Evolutionary conservation across 2,113 vertebrate genomes (phyloP).

Genomic region (Holacanthus passer): DNA sequence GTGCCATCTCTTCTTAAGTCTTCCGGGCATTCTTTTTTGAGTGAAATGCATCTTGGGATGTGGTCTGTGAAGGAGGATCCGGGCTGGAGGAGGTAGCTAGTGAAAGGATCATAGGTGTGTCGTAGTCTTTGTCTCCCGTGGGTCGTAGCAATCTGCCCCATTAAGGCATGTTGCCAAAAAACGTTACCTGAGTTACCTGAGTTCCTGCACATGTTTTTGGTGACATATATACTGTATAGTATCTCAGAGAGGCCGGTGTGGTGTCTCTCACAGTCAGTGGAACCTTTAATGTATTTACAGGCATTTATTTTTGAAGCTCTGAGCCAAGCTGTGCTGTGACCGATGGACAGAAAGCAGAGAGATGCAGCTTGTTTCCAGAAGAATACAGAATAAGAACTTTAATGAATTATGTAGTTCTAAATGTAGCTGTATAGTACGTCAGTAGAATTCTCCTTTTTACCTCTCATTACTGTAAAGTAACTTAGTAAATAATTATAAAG

Average conservation of each 20-base stretch:
- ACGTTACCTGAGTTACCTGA: slow-evolving; percentile 56
- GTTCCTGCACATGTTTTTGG: slow-evolving; percentile 66
- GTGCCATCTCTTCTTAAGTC: slow-evolving; percentile 78
- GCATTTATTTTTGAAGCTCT: slow-evolving; percentile 63
- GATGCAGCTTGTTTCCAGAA: slow-evolving; percentile 56
- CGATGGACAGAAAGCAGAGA: slow-evolving; percentile 39
- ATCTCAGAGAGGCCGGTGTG: slow-evolving; percentile 45
- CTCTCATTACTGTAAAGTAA: slow-evolving; percentile 74
- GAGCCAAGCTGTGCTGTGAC: slow-evolving; percentile 64
- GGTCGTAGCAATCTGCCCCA: slow-evolving; percentile 60
- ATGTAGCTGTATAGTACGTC: slow-evolving; percentile 69
- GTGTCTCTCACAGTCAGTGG: slow-evolving; percentile 54
- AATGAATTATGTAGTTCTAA: slow-evolving; percentile 64
- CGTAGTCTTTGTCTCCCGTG: slow-evolving; percentile 53
- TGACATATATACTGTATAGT: slow-evolving; percentile 55
- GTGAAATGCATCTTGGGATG: slow-evolving; percentile 64
- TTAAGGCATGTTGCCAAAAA: slow-evolving; percentile 72
- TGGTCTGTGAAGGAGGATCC: slow-evolving; percentile 51
- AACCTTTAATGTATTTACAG: slow-evolving; percentile 69
- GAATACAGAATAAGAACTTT: slow-evolving; percentile 33
- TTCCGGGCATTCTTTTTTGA: slow-evolving; percentile 77
- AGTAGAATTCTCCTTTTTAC: slow-evolving; percentile 67
- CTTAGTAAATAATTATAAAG: slow-evolving; percentile 74
- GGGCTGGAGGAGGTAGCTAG: slow-evolving; percentile 37
- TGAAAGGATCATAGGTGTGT: slow-evolving; percentile 33